Evolutionary conservation across 1,140 invertebrate genomes (phyloP).

Genomic region (Tribolium castaneum): DNA sequence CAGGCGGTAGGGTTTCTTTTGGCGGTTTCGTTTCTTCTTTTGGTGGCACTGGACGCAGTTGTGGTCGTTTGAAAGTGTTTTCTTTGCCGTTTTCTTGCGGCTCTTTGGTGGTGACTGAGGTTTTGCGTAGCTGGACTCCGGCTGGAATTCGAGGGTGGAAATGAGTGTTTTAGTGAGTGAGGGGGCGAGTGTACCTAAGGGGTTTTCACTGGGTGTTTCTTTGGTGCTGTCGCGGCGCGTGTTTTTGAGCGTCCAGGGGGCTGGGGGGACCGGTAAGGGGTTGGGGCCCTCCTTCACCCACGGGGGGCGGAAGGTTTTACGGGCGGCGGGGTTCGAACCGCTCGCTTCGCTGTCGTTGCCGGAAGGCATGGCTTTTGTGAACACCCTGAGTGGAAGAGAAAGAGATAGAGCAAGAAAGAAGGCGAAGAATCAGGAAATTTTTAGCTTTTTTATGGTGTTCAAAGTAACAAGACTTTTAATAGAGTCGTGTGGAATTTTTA

Average conservation of each 20-base stretch:
- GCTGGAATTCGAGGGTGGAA: slow-evolving; percentile 46
- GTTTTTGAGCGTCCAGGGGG: slow-evolving; percentile 73
- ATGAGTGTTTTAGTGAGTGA: neutral
- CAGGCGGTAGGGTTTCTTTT: slow-evolving; percentile 57
- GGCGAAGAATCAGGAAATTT: too few species aligned
- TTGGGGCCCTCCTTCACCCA: slow-evolving; percentile 82
- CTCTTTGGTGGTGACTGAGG: slow-evolving; percentile 54
- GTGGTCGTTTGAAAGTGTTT: slow-evolving; percentile 58
- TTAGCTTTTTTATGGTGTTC: too few species aligned
- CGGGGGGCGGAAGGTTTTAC: slow-evolving; percentile 80
- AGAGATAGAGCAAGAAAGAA: neutral
- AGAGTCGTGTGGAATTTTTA: neutral
- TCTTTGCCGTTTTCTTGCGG: slow-evolving; percentile 61
- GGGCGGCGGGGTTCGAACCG: slow-evolving; percentile 53
- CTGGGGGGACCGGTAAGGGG: slow-evolving; percentile 67
- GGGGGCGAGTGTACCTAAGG: slow-evolving; percentile 58
- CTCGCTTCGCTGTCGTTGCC: slow-evolving; percentile 45
- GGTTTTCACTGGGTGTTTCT: slow-evolving; percentile 63
- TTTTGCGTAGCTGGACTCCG: slow-evolving; percentile 54
- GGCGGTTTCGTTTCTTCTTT: slow-evolving; percentile 55
- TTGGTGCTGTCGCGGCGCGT: slow-evolving; percentile 49
- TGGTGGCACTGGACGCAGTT: slow-evolving; percentile 59
- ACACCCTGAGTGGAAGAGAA: slow-evolving; percentile 31
- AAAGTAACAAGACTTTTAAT: neutral
- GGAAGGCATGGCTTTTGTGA: slow-evolving; percentile 54